These are phyloP conservation scores for Lepidonotus clava DNA, from an alignment of 2,888 invertebrate species.

Conservation along the genomic window DNA sequence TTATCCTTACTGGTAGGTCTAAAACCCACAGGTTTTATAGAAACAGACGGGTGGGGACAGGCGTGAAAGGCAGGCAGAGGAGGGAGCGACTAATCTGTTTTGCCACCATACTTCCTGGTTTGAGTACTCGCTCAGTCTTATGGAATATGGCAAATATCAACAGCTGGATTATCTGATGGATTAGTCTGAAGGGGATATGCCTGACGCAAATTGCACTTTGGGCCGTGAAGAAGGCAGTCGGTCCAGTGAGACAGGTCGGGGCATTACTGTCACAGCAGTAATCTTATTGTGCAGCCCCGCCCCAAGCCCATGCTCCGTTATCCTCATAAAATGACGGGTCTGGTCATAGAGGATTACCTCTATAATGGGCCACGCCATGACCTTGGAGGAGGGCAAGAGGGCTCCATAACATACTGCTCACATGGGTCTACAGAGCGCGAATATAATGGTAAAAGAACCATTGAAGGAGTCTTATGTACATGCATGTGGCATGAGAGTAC, in stretches of 20 bases:
- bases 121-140: too few species aligned
- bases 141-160: constrained; percentile 11
- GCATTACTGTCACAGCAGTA: not conserved
- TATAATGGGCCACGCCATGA: not conserved
- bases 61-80: too few species aligned
- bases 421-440: not conserved
- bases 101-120: too few species aligned
- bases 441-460: too few species aligned
- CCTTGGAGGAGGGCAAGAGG: not conserved
- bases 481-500: too few species aligned
- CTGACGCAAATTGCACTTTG: not conserved
- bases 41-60: too few species aligned
- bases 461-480: too few species aligned
- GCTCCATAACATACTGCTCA: not conserved
- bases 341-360: not conserved
- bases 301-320: not conserved
- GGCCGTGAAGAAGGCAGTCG: not conserved
- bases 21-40: too few species aligned
- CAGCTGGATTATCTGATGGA: not conserved
- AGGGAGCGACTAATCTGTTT: too few species aligned
- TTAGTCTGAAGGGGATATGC: not conserved
- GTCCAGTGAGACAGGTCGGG: not conserved
- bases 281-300: not conserved
- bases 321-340: constrained; percentile 5
- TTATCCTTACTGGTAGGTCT: too few species aligned